Evolutionary conservation across 2,888 invertebrate genomes (phyloP).

Genomic region (Mylabris sibirica): DNA sequence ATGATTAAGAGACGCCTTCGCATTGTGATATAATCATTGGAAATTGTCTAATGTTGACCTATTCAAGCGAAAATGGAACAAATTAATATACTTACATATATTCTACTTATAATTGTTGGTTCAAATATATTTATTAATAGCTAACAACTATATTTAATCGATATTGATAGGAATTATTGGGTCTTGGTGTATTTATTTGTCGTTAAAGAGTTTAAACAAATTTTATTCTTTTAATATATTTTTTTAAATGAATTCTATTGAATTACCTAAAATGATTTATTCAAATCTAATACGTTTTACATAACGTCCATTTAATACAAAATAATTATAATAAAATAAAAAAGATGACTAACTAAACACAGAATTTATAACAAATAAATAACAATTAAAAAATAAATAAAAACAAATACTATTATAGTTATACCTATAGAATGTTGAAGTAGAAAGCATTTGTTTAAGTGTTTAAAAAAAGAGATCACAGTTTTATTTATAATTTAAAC

Average conservation of each 20-base stretch:
- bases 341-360: neutral
- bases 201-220: neutral
- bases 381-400: neutral
- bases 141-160: neutral
- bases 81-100: neutral
- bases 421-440: neutral
- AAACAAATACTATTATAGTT: neutral
- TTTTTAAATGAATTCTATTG: neutral
- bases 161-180: neutral
- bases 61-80: neutral
- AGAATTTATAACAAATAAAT: neutral
- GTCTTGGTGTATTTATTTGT: neutral
- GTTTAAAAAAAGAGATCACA: slow-evolving; percentile 4
- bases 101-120: neutral
- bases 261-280: neutral
- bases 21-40: slow-evolving; percentile 2
- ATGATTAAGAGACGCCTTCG: neutral
- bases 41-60: neutral
- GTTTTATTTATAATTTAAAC: slow-evolving; percentile 9
- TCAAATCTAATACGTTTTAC: neutral
- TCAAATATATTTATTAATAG: neutral
- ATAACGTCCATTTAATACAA: neutral
- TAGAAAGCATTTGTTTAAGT: neutral
- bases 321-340: neutral
- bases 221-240: neutral